Evolutionary conservation across 2,888 invertebrate species (phyloP).

Genomic region (Yponomeuta cagnagella): DNA sequence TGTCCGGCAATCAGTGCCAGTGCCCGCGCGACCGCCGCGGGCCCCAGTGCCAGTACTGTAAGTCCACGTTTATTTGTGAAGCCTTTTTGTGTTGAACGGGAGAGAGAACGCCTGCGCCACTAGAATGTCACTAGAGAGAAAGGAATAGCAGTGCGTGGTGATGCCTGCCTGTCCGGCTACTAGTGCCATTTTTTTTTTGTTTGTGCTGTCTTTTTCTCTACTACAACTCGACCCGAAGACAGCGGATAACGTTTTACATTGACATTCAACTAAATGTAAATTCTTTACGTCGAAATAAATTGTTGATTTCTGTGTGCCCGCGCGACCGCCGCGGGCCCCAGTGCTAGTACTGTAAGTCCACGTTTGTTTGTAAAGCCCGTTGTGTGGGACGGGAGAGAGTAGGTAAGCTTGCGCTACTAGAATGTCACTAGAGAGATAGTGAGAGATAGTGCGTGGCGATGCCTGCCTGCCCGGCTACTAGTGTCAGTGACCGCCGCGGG

Average conservation of each 20-base stretch:
- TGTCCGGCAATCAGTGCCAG: constrained; percentile 84
- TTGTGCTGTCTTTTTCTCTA: too few species aligned
- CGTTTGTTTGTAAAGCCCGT: background rate
- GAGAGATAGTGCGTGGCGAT: constrained; percentile 52
- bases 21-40: constrained; percentile 84
- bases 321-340: constrained; percentile 81
- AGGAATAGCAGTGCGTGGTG: constrained; percentile 35
- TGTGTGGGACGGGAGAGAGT: too few species aligned
- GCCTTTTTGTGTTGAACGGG: too few species aligned
- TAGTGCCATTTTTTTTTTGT: constrained; percentile 75
- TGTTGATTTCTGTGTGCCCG: constrained; percentile 68
- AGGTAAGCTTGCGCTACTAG: background rate
- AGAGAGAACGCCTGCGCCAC: background rate
- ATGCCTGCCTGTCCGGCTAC: constrained; percentile 85
- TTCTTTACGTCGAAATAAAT: too few species aligned
- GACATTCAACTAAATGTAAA: too few species aligned
- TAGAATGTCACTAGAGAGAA: background rate
- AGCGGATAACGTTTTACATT: too few species aligned
- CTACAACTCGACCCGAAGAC: too few species aligned
- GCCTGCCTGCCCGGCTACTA: constrained; percentile 84
- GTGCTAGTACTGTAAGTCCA: constrained; percentile 78
- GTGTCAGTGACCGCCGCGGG: constrained; percentile 84
- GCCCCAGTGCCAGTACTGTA: constrained; percentile 81
- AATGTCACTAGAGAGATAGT: background rate
- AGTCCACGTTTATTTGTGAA: constrained; percentile 26